These are phyloP conservation scores for Hydractinia echinata DNA, from an alignment of 30 jellyfish, hydroid and myxozoan genomes.

Conservation along the genomic window DNA sequence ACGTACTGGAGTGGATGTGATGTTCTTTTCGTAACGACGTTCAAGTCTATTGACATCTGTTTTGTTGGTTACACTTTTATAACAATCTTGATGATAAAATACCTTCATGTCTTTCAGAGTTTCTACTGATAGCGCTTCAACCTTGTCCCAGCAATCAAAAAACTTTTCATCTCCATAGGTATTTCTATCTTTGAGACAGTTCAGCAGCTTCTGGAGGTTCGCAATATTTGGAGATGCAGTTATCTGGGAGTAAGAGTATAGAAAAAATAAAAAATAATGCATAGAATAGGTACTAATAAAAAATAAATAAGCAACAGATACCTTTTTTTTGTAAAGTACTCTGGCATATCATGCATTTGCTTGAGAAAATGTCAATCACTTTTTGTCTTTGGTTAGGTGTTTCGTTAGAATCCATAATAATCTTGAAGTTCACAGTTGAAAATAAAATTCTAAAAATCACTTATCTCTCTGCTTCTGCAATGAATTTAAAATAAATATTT, in stretches of 20 bases:
- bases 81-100: constrained; percentile 5
- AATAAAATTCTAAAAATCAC: no score
- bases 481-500: background rate
- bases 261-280: no score
- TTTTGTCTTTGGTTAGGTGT: constrained; percentile 1
- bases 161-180: constrained; percentile 1
- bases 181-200: no score
- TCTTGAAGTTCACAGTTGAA: background rate
- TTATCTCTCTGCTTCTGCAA: constrained; percentile 8
- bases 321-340: constrained; percentile 1
- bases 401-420: constrained; percentile 1
- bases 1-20: constrained; percentile 15
- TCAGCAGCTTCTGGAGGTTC: no score
- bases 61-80: constrained; percentile 1
- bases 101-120: constrained; percentile 7
- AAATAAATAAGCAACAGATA: background rate
- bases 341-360: constrained; percentile 12
- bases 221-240: no score
- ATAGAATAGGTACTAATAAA: background rate
- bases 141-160: constrained; percentile 7
- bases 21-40: constrained; percentile 7
- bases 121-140: constrained; percentile 3
- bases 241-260: no score
- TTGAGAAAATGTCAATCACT: constrained; percentile 9
- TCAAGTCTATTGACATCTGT: constrained; percentile 8